Conservation (phyloP, 2,888 invertebrate genomes). For the Buathra laborator region DNA sequence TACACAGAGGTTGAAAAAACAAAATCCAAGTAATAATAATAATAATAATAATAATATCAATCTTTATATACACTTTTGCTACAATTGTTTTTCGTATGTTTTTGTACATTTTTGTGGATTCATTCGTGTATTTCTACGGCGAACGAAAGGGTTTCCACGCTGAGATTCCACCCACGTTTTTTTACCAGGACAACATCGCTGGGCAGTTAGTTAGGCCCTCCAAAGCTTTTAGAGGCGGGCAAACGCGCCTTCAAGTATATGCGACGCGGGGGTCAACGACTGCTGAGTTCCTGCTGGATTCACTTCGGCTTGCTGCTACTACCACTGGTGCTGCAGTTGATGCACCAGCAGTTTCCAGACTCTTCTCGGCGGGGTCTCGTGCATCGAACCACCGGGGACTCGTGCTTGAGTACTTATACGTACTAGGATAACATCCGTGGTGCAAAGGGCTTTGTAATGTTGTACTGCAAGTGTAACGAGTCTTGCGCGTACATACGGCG, state of each 20-base stretch:
- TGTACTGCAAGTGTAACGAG: conserved; percentile 63
- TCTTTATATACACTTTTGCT: too few relatives aligned
- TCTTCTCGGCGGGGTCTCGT: conserved; percentile 52
- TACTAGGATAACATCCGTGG: conserved; percentile 71
- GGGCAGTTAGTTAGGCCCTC: conserved; percentile 64
- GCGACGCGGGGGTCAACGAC: conserved; percentile 50
- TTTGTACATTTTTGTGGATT: neutral
- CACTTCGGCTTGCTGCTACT: conserved; percentile 22
- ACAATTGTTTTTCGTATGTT: too few relatives aligned
- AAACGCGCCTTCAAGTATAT: neutral
- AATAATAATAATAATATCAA: too few relatives aligned
- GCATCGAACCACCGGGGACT: conserved; percentile 62
- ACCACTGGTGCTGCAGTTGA: conserved; percentile 17
- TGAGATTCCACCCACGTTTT: conserved; percentile 85
- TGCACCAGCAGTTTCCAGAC: conserved; percentile 50
- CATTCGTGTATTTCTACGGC: conserved; percentile 66
- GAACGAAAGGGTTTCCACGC: conserved; percentile 81
- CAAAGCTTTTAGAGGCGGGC: conserved; percentile 38
- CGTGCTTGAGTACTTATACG: conserved; percentile 71
- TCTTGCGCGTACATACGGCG: conserved; percentile 34
- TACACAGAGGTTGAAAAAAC: too few relatives aligned
- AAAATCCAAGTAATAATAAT: too few relatives aligned
- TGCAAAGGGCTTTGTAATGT: conserved; percentile 61
- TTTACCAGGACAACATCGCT: conserved; percentile 82
- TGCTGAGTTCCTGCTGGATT: conserved; percentile 19